Evolutionary conservation across 2,113 vertebrate genomes (phyloP), one percentile per base, ranked within the genome.

Genomic region (Mormyrus iriodes): DNA sequence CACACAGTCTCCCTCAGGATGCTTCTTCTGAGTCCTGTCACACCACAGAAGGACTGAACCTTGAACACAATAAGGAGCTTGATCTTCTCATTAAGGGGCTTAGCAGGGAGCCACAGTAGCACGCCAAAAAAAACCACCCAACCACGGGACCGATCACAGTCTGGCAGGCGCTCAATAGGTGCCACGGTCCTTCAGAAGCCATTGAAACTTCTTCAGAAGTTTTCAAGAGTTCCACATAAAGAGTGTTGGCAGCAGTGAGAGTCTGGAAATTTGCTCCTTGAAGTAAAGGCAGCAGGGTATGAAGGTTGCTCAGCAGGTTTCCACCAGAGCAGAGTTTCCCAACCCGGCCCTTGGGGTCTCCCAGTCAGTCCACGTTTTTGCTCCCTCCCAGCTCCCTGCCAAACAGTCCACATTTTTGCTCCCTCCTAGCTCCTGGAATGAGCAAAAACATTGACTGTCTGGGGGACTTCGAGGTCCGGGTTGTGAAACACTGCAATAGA

Each of bases 161-260:
- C 79, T 83, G 79, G 79, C 79, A 83, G 79, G 79, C 79, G 21
- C 39, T 83, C 39, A 83, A 83, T 83, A 83, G 79, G 79, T 83
- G 39, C 79, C 39, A 83, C 39, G 42, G 79, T 83, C 39, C 17
- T 83, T 83, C 79, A 83, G 79, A 46, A 83, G 79, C 79, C 39
- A 46, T 83, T 83, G 39, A 83, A 24, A 39, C 79, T 83, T 83
- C 79, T 42, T 83, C 44, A 85, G 44, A 85, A 12, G 82, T 46
- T 85, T 85, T 27, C 82, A 85, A 85, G 82, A 73, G 65, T 73
- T n/a, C 27, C 65, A 24, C 19, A n/a, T 73, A n/a, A n/a, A 73
- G 65, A 85, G 82, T 1, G 19, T 12, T 85, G 82, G 82, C 42
- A 46, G 9, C 82, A 46, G 82, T 13, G 9, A 85, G 44, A n/a